Evolutionary conservation across 2,888 invertebrate species (phyloP).

Genomic region (Cacoxenus indagator): DNA sequence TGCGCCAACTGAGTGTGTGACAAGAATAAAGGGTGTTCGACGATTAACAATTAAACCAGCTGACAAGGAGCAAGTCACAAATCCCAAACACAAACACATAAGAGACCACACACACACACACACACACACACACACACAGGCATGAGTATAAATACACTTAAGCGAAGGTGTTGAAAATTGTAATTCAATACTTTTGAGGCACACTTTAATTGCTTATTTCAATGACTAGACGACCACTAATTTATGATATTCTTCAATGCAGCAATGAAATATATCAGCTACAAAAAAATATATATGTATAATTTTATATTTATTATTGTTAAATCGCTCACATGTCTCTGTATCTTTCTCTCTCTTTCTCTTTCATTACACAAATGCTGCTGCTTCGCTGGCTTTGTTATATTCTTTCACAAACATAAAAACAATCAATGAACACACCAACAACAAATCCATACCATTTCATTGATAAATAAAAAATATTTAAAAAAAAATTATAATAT

Average conservation of each 20-base stretch:
- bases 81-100: slow-evolving; percentile 4
- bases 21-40: slow-evolving; percentile 21
- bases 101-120: slow-evolving; percentile 10
- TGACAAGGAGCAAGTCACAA: slow-evolving; percentile 16
- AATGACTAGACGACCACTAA: too few species aligned
- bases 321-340: slow-evolving; percentile 36
- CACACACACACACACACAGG: slow-evolving; percentile 31
- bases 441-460: neutral
- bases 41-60: neutral
- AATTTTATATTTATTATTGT: slow-evolving; percentile 25
- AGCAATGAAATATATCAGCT: slow-evolving; percentile 24
- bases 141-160: slow-evolving; percentile 24
- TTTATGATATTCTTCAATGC: slow-evolving; percentile 31
- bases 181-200: slow-evolving; percentile 42
- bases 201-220: slow-evolving; percentile 25
- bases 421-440: too few species aligned
- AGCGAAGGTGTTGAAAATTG: slow-evolving; percentile 52
- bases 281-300: slow-evolving; percentile 15
- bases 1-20: neutral
- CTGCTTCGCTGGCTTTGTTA: slow-evolving; percentile 47
- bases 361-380: slow-evolving; percentile 34
- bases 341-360: slow-evolving; percentile 52
- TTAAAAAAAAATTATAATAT: slow-evolving; percentile 3
- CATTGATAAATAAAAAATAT: neutral
- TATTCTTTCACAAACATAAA: slow-evolving; percentile 25